Base-by-base conservation (phyloP, 2,888 invertebrate genomes). In the Sphaeridia pumilis region DNA sequence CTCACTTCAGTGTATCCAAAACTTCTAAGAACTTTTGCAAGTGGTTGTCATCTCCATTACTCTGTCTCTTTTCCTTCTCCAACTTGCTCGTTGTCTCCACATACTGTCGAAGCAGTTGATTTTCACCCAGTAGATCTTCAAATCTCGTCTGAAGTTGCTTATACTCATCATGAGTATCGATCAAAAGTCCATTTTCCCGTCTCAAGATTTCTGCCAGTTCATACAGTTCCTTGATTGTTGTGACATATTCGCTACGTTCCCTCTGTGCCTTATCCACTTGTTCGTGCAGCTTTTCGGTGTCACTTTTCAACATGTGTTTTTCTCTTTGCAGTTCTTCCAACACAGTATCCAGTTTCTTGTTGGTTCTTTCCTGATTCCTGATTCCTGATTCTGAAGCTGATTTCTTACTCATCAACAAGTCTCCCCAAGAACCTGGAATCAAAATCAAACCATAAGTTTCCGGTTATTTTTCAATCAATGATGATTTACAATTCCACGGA, bases 171-270 rank as follows among this genome's bases (percentile, higher is more conserved):
- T 55, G 55, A 44, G 46, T 55, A 14, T 48, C 47, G 22, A 54
- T 38, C n/a, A 55, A 43, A 44, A 51, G 43, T 1, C 28, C 49
- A 47, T 59, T 59, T 17, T 55, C 57, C 34, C 38, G 51, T 17
- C 55, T 51, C 5, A 58, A 38, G 4, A 46, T 35, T 27, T 58
- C 60, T 12, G 60, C 60, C 31, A 56, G 34, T 27, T 60, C 49
- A 35, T 57, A 52, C 10, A 60, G 43, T 42, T 60, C 60, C 21
- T 52, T 55, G 24, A 60, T 60, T 1, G 58, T 60, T 10, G 27
- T 50, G 27, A 53, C 51, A 35, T 51, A 57, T 44, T 60, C 60
- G 3, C 49, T 31, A 20, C 57, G 46, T 34, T 60, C 58, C 10
- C 44, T 20, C 17, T 55, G 49, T 17, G 58, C 54, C 26, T 56